A percentile compares a stretch with the other conserved stretches of the same genome.
These are phyloP conservation scores for Spizaetus ornatus DNA, from an alignment of 2,113 vertebrate genomes.

Conservation along the genomic window DNA sequence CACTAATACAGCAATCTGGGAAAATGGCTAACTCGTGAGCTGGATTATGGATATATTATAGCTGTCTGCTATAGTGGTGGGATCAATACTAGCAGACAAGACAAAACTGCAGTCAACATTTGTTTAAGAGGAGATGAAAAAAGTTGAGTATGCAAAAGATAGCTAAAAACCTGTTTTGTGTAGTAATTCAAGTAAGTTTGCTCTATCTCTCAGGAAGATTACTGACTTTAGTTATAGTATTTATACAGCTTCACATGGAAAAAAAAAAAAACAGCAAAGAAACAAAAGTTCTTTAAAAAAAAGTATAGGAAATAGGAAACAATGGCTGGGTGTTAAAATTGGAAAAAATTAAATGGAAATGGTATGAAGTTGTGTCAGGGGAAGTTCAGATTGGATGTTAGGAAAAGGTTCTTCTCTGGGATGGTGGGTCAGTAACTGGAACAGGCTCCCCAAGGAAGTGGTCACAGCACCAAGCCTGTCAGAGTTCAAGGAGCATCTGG, in stretches of 20 bases:
- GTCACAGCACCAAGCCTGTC: neutral
- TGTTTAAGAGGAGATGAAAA: neutral
- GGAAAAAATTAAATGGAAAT: neutral
- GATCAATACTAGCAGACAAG: neutral
- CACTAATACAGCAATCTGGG: fast-evolving
- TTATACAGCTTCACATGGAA: neutral
- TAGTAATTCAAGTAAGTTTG: neutral
- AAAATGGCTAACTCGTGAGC: neutral
- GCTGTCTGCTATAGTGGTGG: neutral
- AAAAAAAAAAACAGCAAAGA: neutral
- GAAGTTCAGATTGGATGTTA: neutral
- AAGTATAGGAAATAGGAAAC: neutral
- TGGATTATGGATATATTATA: neutral
- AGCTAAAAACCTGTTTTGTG: neutral
- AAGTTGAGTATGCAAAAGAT: neutral
- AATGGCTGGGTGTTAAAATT: neutral
- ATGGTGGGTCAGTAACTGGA: neutral
- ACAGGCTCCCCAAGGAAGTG: neutral
- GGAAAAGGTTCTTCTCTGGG: neutral
- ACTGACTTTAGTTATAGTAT: neutral
- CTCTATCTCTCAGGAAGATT: neutral
- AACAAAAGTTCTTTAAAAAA: neutral
- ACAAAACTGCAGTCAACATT: neutral
- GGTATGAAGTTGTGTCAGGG: neutral
- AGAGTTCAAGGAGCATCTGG: neutral